Conservation (phyloP, 2,113 vertebrate genomes). For the Saguinus imperator region DNA sequence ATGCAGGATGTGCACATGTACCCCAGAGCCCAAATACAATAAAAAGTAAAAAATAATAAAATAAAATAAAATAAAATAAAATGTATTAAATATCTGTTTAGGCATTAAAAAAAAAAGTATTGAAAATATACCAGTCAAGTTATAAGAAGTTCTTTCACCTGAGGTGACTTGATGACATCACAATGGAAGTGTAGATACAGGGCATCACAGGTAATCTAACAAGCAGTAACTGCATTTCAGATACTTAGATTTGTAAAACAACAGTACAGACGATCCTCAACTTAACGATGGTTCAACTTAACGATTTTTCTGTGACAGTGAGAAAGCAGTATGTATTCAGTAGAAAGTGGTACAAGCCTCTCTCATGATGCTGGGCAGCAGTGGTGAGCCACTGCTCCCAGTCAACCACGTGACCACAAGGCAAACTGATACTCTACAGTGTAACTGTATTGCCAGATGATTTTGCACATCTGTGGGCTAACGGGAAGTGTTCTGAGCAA, state of each 20-base stretch:
- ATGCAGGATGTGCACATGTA: too few species aligned
- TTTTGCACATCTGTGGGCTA: background rate
- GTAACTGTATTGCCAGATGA: background rate
- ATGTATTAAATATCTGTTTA: too few species aligned
- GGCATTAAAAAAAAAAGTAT: background rate
- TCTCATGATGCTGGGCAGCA: background rate
- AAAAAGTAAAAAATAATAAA: too few species aligned
- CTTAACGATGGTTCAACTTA: background rate
- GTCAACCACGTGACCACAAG: background rate
- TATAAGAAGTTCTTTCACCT: background rate
- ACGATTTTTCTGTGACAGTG: background rate
- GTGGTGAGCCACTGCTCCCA: background rate
- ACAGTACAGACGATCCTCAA: background rate
- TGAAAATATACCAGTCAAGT: background rate
- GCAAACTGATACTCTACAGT: background rate
- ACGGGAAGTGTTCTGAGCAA: background rate
- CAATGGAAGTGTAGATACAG: background rate
- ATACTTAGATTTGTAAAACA: background rate
- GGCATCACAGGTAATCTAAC: background rate
- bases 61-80: too few species aligned
- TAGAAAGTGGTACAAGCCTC: background rate
- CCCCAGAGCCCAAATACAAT: too few species aligned
- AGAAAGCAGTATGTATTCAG: background rate
- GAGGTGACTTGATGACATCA: constrained; percentile 45
- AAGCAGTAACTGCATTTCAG: background rate